Base-by-base conservation (phyloP, 92 coral and sea anemone genomes). In the Hydrozoanthus gracilis region DNA sequence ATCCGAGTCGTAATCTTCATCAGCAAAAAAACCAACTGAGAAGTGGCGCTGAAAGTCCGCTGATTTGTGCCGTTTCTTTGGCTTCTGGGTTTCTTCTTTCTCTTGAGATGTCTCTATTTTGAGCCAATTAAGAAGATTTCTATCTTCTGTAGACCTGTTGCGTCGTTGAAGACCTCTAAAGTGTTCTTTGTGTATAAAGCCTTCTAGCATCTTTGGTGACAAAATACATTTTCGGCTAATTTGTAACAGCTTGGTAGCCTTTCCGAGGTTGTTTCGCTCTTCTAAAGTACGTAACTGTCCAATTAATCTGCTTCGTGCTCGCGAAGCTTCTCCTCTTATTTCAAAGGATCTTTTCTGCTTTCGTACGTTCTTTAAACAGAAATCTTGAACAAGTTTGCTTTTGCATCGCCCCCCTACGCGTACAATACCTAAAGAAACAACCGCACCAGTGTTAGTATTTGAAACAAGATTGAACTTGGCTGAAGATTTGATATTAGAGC, bases 321-420 rank as follows among this genome's bases (percentile, higher is more conserved):
- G 44, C 58, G n/a, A n/a, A n/a, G n/a, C n/a, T n/a, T n/a, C n/a
- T n/a, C n/a, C n/a, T n/a, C 47, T 3, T 50, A 56, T 1, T 47
- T 65, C 58, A 6, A 1, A 62, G 61, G 44, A 11, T 12, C 88
- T 83, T 13, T 77, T 73, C 39, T 87, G 62, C 79, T 72, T 83
- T 84, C 95, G 88, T 4, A 87, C 75, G 50, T 51, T 51, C 44
- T 8, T 83, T 52, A 95, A 79, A 83, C 83, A 87, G 86, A 51
- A 89, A 8, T 51, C 0, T 65, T 86, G 67, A 47, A 96, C 90
- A 12, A 44, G 71, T 61, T 84, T 73, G 51, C 62, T 89, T 92
- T 86, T 91, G 69, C 96, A 89, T n/a, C 98, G 95, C 69, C 98
- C 93, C 5, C 98, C 98, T 51, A 92, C 98, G 11, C 98, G 94